Base-by-base conservation (phyloP, 2,113 vertebrate species). In the Rhombomys opimus region DNA sequence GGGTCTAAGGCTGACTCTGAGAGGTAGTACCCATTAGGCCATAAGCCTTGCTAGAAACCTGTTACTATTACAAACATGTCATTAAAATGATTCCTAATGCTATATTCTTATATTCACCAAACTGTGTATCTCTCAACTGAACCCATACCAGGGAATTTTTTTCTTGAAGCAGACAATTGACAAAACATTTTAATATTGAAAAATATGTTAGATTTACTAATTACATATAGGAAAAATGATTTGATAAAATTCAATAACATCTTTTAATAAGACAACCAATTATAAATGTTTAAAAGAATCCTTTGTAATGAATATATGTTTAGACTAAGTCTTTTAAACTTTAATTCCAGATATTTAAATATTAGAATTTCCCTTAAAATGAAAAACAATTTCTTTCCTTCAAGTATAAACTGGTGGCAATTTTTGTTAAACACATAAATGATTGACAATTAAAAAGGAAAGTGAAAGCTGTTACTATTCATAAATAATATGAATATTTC, bases 361-460 rank as follows among this genome's bases (percentile, higher is more conserved):
- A 70, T 5, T 84, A 77, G 8, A 63, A 87, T 80, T 88, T 5
- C 25, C 3, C 59, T 85, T 73, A 78, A 90, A 35, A 52, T 35
- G 5, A 84, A 93, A 22, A 89, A 82, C 14, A 1, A 75, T 68
- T 38, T 1, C 5, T 54, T 76, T 27, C 78, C 52, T 81, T 84
- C 9, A 81, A 38, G 0, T 61, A 25, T 50, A 63, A 57, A 13
- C 7, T 75, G 0, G 18, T 61, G 1, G 0, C 13, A 9, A 76
- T 61, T 90, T 50, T 87, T n/a, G 61, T 20, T 81, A n/a, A 92
- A 72, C 20, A 41, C 27, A 65, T 78, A 80, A 77, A 76, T 0
- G 2, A 67, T 13, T 77, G 2, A 87, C 1, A 2, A 20, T 82
- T 89, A 3, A 15, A 87, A 95, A 46, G 7, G 8, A 59, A 46